Evolutionary conservation across 2,113 vertebrate genomes (phyloP), one percentile per base, ranked within the genome.

Genomic region (Alosa alosa): DNA sequence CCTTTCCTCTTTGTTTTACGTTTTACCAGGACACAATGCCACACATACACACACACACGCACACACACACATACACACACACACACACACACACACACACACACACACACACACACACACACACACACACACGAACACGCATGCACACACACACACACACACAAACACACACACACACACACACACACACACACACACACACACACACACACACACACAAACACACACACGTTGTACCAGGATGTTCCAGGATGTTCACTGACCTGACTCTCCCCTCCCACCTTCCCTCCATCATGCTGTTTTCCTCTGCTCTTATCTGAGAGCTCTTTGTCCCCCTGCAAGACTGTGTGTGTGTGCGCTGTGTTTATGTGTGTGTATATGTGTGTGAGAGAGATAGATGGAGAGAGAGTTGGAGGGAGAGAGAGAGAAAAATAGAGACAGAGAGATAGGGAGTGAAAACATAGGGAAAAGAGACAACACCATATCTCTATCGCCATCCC

Each of bases 221-320:
- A 87, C 86, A 86, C 72, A 83, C 82, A 45, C 25, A 31, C 64
- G 36, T 52, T 81, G 88, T 87, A 60, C 84, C 86, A 87, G 87
- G 57, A 82, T 75, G 89, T 89, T 90, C 86, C 87, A 88, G 86
- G 87, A 89, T 87, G 86, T 89, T 84, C 85, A 25, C 25, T 88
- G 86, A 83, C 90, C 84, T 45, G 84, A 55, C 4, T 25, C 44
- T 83, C 82, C 57, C 83, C 82, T 83, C 83, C 85, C 82, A 83
- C 83, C 86, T 64, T 83, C 83, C 41, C 75, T 85, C 81, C 82
- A 89, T 89, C 68, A 39, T 15, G 46, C 49, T 52, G 60, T 86
- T 90, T 84, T 22, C 50, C 49, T 52, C 81, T 3, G 0, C 60
- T 72, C 85, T 89, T 89, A 89, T 90, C 84, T 86, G 85, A 89